These are phyloP conservation scores for Melanostoma scalare DNA, from an alignment of 2,888 invertebrate genomes.

Conservation along the genomic window DNA sequence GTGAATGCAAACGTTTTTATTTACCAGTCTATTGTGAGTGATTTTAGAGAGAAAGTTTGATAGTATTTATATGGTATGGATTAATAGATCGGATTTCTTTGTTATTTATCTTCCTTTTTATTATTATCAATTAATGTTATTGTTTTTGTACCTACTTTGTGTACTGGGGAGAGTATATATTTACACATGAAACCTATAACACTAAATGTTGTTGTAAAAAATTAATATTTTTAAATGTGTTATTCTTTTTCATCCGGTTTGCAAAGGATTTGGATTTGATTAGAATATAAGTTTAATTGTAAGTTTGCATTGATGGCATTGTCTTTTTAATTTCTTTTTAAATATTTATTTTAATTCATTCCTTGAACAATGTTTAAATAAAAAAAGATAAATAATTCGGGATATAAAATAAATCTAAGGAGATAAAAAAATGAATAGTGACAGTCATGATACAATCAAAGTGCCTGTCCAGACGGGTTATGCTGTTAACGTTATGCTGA, in stretches of 20 bases:
- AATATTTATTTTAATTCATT: neutral
- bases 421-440: no score
- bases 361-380: slow-evolving; percentile 4
- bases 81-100: slow-evolving; percentile 31
- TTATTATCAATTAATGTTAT: neutral
- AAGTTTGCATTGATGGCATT: slow-evolving; percentile 66
- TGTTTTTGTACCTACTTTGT: slow-evolving; percentile 66
- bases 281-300: slow-evolving; percentile 16
- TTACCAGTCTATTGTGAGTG: slow-evolving; percentile 69
- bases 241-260: slow-evolving; percentile 19
- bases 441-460: no score
- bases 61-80: slow-evolving; percentile 33
- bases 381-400: neutral
- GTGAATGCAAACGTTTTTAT: slow-evolving; percentile 41
- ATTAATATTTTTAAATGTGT: slow-evolving; percentile 27
- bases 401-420: no score
- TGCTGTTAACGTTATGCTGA: no score
- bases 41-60: slow-evolving; percentile 46
- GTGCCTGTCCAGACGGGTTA: no score
- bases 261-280: slow-evolving; percentile 23
- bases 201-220: slow-evolving; percentile 51
- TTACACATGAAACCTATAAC: slow-evolving; percentile 69
- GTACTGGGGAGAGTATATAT: slow-evolving; percentile 51
- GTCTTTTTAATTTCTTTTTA: slow-evolving; percentile 23
- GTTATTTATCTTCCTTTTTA: slow-evolving; percentile 10